Conservation (phyloP, 92 coral and sea anemone genomes). For the Porites cylindrica region DNA sequence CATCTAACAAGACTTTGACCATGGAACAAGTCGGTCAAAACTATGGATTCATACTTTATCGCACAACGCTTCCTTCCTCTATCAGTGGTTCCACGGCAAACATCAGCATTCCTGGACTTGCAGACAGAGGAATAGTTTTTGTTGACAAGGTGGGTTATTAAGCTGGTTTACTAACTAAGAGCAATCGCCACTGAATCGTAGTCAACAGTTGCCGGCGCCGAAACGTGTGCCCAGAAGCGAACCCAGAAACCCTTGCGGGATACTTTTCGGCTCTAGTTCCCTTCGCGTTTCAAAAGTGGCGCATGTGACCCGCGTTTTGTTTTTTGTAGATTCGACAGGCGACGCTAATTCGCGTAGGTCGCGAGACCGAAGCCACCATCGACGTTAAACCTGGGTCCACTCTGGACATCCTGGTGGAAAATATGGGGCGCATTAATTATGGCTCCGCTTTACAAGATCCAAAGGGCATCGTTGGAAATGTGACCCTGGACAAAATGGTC, state of each 20-base stretch:
- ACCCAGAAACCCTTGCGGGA: too few relatives aligned
- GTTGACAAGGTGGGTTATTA: slow-evolving; percentile 73
- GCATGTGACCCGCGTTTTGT: neutral
- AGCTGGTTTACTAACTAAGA: neutral
- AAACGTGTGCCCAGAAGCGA: too few relatives aligned
- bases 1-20: slow-evolving; percentile 64
- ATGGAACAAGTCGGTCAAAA: slow-evolving; percentile 89
- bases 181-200: too few relatives aligned
- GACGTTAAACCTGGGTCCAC: slow-evolving; percentile 50
- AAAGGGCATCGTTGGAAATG: slow-evolving; percentile 91
- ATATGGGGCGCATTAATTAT: slow-evolving; percentile 92
- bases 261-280: too few relatives aligned
- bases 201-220: too few relatives aligned
- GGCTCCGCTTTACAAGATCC: slow-evolving; percentile 92
- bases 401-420: slow-evolving; percentile 86
- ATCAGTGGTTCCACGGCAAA: slow-evolving; percentile 54
- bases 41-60: slow-evolving; percentile 92
- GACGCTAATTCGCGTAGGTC: slow-evolving; percentile 71
- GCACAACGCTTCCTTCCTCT: slow-evolving; percentile 65
- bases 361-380: slow-evolving; percentile 68
- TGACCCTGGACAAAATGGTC: slow-evolving; percentile 75
- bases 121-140: slow-evolving; percentile 92
- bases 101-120: slow-evolving; percentile 81
- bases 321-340: slow-evolving; percentile 80
- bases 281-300: too few relatives aligned